These are phyloP conservation scores for Hypanus sabinus DNA, from an alignment of 2,113 vertebrate genomes.

Conservation along the genomic window DNA sequence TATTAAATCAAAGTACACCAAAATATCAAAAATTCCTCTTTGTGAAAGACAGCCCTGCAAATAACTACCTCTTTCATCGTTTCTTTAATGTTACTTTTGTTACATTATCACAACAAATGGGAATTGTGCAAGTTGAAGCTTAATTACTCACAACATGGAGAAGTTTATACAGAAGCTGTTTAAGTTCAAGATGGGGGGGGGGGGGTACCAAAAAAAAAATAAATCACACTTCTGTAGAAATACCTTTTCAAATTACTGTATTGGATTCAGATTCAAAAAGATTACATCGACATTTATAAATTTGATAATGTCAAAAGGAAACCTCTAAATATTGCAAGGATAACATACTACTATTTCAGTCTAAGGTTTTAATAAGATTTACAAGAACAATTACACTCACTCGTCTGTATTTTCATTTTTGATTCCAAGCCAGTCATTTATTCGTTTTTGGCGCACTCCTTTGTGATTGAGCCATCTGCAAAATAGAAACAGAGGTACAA, in stretches of 20 bases:
- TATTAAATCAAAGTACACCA: neutral
- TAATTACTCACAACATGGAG: too few relatives aligned
- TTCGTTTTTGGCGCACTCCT: constrained; percentile 85
- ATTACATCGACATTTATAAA: neutral
- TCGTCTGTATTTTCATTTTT: constrained; percentile 80
- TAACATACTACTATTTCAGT: neutral
- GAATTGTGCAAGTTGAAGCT: too few relatives aligned
- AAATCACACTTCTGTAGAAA: neutral
- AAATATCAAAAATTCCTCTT: neutral
- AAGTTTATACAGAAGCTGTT: too few relatives aligned
- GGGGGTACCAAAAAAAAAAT: neutral
- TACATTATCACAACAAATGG: too few relatives aligned
- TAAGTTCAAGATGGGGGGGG: too few relatives aligned
- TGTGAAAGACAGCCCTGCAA: too few relatives aligned
- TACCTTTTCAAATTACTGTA: neutral
- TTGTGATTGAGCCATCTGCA: constrained; percentile 91
- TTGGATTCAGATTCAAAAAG: neutral
- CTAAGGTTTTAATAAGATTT: neutral
- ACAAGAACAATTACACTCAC: constrained; percentile 59
- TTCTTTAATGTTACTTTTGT: too few relatives aligned
- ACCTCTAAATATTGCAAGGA: neutral
- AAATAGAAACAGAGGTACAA: constrained; percentile 10
- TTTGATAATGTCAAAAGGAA: neutral
- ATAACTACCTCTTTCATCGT: too few relatives aligned
- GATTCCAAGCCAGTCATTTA: constrained; percentile 87